A percentile compares a stretch with the other conserved stretches of the same genome.
Conservation (phyloP, 2,797 vertebrate genomes). For the Myiothlypis coronata region DNA sequence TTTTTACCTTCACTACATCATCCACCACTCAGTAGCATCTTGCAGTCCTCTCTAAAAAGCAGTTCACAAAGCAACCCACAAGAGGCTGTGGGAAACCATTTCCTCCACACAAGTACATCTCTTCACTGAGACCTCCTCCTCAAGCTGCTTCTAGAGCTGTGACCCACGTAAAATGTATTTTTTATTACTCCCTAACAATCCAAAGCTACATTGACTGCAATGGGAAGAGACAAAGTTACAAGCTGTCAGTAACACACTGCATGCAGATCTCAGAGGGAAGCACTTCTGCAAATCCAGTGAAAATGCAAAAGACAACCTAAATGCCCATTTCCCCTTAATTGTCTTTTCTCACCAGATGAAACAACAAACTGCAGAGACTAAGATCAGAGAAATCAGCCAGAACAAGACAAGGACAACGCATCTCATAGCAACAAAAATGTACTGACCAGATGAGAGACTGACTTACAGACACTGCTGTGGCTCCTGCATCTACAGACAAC, state of each 20-base stretch:
- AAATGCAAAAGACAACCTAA: neutral
- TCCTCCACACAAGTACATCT: neutral
- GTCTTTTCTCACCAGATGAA: neutral
- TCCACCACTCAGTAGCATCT: neutral
- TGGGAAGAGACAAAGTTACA: neutral
- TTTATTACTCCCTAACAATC: neutral
- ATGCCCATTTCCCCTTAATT: neutral
- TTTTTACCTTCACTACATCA: neutral
- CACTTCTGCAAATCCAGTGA: neutral
- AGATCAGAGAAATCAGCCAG: neutral
- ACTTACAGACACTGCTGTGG: neutral
- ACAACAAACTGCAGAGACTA: neutral
- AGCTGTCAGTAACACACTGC: neutral
- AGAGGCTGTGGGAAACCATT: neutral
- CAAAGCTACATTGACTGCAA: neutral
- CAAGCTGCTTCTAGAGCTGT: neutral
- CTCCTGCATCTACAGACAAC: rapidly evolving
- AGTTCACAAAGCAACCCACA: neutral
- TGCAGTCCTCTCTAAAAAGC: neutral
- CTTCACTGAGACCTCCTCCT: neutral
- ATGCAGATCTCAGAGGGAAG: neutral
- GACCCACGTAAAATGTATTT: neutral
- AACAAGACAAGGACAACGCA: neutral
- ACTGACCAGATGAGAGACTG: neutral
- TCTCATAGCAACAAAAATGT: neutral